These are phyloP conservation scores for Poeciliopsis retropinna DNA, from an alignment of 2,113 vertebrate species.

Conservation along the genomic window DNA sequence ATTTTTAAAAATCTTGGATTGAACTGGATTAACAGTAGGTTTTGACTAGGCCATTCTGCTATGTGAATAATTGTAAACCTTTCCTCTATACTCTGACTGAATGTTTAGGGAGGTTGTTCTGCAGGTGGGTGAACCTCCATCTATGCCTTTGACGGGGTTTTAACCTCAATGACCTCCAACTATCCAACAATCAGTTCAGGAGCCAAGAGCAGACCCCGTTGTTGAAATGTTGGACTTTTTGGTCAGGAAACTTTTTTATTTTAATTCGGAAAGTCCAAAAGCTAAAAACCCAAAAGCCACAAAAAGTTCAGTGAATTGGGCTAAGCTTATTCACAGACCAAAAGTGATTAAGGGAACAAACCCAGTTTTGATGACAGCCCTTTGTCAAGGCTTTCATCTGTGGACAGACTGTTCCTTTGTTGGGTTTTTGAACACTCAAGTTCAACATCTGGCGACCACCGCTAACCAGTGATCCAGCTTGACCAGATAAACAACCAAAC, in stretches of 20 bases:
- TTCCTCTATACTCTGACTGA: no score
- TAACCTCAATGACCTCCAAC: no score
- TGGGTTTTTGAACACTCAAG: not conserved
- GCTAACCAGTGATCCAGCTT: not conserved
- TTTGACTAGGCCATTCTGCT: no score
- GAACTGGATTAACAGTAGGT: not conserved
- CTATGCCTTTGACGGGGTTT: no score
- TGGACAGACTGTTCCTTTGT: no score
- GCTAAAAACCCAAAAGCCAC: not conserved
- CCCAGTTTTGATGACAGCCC: not conserved
- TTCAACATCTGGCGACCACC: not conserved
- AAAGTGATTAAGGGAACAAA: no score
- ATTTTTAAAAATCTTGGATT: not conserved
- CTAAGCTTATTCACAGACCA: not conserved
- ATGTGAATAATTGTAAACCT: no score
- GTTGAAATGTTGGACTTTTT: not conserved
- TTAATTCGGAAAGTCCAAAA: not conserved
- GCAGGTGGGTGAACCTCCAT: no score
- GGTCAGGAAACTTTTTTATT: not conserved
- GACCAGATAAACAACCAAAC: constrained; percentile 20
- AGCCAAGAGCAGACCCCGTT: no score
- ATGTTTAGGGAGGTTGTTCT: no score
- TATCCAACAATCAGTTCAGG: no score
- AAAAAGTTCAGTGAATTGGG: not conserved
- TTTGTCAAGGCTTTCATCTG: not conserved